Evolutionary conservation across 37 sponge, comb jelly and placozoan genomes (phyloP).

Genomic region (Dysidea cf. avara): DNA sequence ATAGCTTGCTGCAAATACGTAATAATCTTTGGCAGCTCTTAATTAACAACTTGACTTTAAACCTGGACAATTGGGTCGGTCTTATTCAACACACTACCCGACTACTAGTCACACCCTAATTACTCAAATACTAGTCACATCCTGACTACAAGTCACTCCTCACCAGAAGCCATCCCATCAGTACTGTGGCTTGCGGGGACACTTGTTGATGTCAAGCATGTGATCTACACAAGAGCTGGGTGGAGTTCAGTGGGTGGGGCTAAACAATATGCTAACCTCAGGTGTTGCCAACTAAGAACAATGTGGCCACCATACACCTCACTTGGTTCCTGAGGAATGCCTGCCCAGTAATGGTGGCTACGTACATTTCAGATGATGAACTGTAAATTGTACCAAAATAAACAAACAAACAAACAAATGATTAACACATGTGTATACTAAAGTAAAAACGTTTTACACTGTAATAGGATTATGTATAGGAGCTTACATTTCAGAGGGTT

Average conservation of each 20-base stretch:
- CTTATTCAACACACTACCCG: background rate
- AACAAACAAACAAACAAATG: background rate
- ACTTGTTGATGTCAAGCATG: slow-evolving; percentile 78
- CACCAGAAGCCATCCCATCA: slow-evolving; percentile 86
- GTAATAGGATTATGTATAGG: no score
- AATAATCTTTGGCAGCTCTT: no score
- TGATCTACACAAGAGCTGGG: slow-evolving; percentile 48
- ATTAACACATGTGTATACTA: no score
- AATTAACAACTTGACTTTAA: no score
- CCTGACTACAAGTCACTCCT: no score
- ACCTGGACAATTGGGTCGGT: no score
- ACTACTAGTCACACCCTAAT: no score
- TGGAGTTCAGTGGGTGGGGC: background rate
- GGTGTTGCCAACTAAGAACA: slow-evolving; percentile 78
- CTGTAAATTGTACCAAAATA: background rate
- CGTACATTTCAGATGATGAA: background rate
- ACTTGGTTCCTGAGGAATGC: slow-evolving; percentile 97
- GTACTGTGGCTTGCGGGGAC: slow-evolving; percentile 91
- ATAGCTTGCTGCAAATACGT: background rate
- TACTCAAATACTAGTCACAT: no score
- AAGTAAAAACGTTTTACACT: no score
- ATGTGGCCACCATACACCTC: slow-evolving; percentile 81
- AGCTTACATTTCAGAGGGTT: no score
- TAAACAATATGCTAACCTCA: slow-evolving; percentile 58
- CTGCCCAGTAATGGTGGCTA: slow-evolving; percentile 65